phyloP scores from a whole-genome alignment of 2,888 invertebrate species.

The Eueremaeus valkanovi region DNA sequence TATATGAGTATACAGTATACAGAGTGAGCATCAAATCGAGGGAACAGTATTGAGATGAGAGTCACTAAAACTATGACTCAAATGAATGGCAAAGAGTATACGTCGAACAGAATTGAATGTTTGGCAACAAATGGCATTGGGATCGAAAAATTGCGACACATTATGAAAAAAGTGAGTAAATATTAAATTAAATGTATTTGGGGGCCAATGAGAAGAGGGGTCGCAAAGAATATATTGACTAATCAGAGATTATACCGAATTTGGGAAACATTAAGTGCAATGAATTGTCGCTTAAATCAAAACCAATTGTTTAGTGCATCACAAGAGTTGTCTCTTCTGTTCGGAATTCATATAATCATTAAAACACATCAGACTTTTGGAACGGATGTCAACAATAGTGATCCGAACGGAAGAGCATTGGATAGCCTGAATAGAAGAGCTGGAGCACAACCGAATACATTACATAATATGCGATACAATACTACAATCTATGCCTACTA shows the following conservation, averaged over 20 bases:
- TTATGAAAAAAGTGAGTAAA: conserved; percentile 18
- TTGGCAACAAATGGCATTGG: conserved; percentile 12
- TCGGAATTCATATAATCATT: conserved; percentile 20
- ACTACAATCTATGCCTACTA: too few relatives aligned
- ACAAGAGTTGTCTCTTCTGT: conserved; percentile 7
- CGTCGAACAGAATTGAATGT: not conserved
- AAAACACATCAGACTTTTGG: conserved; percentile 11
- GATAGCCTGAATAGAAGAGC: conserved; percentile 23
- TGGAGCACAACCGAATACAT: conserved; percentile 32
- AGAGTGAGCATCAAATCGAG: too few relatives aligned
- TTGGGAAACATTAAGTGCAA: conserved; percentile 16
- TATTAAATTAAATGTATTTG: not conserved
- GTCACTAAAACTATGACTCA: not conserved
- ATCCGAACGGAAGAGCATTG: conserved; percentile 24
- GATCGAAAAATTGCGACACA: not conserved
- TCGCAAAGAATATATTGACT: not conserved
- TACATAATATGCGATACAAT: conserved; percentile 21
- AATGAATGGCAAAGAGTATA: not conserved
- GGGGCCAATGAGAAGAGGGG: not conserved
- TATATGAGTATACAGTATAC: too few relatives aligned
- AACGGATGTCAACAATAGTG: conserved; percentile 34
- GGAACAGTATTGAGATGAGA: conserved; percentile 1
- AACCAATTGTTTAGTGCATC: conserved; percentile 4
- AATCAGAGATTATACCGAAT: conserved; percentile 24
- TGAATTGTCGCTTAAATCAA: too few relatives aligned